Percentiles rank a stretch among this genome's conserved stretches.
Conservation (phyloP, 2,888 invertebrate genomes). For the Poecilobothrus nobilitatus region DNA sequence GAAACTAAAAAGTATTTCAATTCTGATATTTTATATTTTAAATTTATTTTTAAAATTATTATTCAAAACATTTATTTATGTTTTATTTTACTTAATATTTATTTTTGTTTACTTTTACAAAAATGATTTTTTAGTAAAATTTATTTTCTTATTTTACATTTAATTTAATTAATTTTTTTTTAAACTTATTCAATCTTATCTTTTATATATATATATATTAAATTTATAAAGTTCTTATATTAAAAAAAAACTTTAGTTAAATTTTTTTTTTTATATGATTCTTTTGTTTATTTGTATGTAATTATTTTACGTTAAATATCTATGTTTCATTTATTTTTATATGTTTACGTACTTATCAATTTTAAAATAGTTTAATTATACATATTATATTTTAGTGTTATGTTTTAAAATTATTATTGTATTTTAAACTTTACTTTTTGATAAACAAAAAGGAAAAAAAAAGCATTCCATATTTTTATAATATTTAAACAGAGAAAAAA, state of each 20-base stretch:
- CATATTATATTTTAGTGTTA: background rate
- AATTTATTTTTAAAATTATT: background rate
- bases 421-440: too few relatives aligned
- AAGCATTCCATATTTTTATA: background rate
- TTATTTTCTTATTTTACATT: background rate
- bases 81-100: too few relatives aligned
- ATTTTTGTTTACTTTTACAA: too few relatives aligned
- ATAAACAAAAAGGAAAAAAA: too few relatives aligned
- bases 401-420: background rate
- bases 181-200: too few relatives aligned
- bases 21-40: background rate
- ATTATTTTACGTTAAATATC: background rate
- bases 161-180: too few relatives aligned
- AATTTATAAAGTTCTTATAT: too few relatives aligned
- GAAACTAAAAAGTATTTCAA: background rate
- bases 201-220: too few relatives aligned
- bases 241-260: background rate
- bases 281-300: background rate
- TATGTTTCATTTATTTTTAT: background rate
- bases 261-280: background rate
- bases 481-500: too few relatives aligned
- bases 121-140: background rate
- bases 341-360: background rate
- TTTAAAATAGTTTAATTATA: background rate
- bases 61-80: background rate